phyloP scores from a whole-genome alignment of 2,113 vertebrate species.

The Megaceryle maxima region DNA sequence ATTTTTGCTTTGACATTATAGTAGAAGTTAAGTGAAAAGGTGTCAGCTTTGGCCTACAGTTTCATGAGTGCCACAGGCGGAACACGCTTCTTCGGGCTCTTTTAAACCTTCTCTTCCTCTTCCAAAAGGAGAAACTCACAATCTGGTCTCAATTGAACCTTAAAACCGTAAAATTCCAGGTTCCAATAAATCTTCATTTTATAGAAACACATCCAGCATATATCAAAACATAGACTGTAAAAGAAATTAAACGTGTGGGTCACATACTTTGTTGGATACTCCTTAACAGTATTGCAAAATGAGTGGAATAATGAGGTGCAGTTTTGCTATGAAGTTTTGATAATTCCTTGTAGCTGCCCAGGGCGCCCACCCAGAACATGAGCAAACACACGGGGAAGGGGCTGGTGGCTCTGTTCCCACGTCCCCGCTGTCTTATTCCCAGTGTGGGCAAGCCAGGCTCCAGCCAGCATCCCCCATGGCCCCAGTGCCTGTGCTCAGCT shows the following conservation, averaged over 20 bases:
- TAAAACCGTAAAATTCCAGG: conserved; percentile 31
- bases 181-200: conserved; percentile 45
- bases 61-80: background rate
- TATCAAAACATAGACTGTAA: conserved; percentile 46
- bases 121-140: conserved; percentile 26
- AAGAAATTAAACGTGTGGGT: conserved; percentile 55
- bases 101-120: conserved; percentile 16
- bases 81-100: background rate
- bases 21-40: conserved; percentile 34
- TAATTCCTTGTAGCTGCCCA: background rate
- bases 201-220: conserved; percentile 21
- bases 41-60: conserved; percentile 34
- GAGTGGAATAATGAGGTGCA: background rate
- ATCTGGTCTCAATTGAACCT: conserved; percentile 53
- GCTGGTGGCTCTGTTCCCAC: background rate
- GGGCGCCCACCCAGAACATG: rapidly evolving
- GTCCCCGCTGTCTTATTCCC: rapidly evolving
- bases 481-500: rapidly evolving
- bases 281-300: background rate
- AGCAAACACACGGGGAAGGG: background rate
- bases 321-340: background rate
- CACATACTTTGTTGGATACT: conserved; percentile 7
- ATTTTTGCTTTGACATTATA: conserved; percentile 51
- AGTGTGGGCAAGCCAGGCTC: background rate
- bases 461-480: background rate